Conservation (phyloP, 1,140 invertebrate species). For the Stenopsyche tienmushanensis region DNA sequence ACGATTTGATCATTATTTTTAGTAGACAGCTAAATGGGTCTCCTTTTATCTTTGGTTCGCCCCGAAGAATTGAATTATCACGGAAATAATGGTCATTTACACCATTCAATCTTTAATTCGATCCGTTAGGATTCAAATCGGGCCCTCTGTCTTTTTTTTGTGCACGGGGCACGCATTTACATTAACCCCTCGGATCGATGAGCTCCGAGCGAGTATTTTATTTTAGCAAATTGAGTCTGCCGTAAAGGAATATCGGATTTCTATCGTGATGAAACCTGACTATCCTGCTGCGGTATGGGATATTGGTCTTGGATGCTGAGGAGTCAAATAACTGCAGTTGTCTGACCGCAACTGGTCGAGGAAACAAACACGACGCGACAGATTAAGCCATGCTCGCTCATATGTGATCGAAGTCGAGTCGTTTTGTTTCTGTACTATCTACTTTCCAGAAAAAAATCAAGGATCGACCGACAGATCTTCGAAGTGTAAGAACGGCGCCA, state of each 20-base stretch:
- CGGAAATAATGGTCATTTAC: background rate
- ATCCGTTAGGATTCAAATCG: no score
- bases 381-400: background rate
- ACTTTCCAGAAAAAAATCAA: no score
- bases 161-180: no score
- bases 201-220: no score
- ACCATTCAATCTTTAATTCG: background rate
- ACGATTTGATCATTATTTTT: slow-evolving; percentile 19
- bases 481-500: no score
- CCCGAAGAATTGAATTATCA: background rate
- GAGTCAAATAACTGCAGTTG: slow-evolving; percentile 5
- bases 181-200: no score
- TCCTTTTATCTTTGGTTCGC: background rate
- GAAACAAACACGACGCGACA: slow-evolving; percentile 10
- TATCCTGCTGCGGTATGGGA: background rate
- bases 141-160: no score
- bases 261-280: slow-evolving; percentile 8
- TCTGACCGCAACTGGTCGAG: slow-evolving; percentile 6
- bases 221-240: no score
- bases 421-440: background rate
- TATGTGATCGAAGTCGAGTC: background rate
- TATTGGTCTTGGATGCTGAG: background rate
- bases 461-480: no score
- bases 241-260: slow-evolving; percentile 9
- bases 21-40: background rate